Evolutionary conservation across 2,113 vertebrate genomes (phyloP).

Genomic region (Acanthochromis polyacanthus): DNA sequence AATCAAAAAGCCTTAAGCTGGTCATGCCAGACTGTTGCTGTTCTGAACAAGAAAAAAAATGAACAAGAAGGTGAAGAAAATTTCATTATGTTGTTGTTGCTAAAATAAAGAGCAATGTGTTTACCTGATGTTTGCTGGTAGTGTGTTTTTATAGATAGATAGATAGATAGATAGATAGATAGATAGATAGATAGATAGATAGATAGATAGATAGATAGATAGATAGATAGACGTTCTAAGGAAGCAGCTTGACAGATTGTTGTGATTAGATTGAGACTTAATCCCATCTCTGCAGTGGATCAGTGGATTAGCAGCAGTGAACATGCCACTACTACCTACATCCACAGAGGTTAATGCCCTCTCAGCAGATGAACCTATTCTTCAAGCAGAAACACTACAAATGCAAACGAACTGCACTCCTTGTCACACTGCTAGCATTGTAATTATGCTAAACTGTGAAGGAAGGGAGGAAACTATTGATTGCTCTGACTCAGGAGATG

Average conservation of each 20-base stretch:
- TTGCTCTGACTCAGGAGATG: conserved; percentile 20
- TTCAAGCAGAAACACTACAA: conserved; percentile 13
- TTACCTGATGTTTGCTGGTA: conserved; percentile 69
- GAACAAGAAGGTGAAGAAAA: conserved; percentile 58
- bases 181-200: too few relatives aligned
- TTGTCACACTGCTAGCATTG: background rate
- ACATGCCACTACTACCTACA: background rate
- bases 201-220: background rate
- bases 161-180: too few relatives aligned
- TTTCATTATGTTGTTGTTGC: conserved; percentile 80
- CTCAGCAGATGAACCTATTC: background rate
- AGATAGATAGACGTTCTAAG: background rate
- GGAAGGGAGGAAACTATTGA: conserved; percentile 13
- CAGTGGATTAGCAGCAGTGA: conserved; percentile 41
- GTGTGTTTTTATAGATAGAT: too few relatives aligned
- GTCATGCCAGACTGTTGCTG: conserved; percentile 82
- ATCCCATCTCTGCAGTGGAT: conserved; percentile 26
- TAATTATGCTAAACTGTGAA: conserved; percentile 4
- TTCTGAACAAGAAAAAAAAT: conserved; percentile 68
- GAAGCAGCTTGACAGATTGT: conserved; percentile 22
- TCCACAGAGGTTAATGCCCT: conserved; percentile 25
- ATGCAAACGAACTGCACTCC: conserved; percentile 1
- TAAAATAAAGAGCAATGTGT: conserved; percentile 84
- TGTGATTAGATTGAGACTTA: conserved; percentile 43
- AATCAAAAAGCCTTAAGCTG: conserved; percentile 86